A percentile compares a stretch with the other conserved stretches of the same genome.
These are phyloP conservation scores for Todiramphus saurophagus DNA, from an alignment of 2,113 vertebrate species.

Conservation along the genomic window DNA sequence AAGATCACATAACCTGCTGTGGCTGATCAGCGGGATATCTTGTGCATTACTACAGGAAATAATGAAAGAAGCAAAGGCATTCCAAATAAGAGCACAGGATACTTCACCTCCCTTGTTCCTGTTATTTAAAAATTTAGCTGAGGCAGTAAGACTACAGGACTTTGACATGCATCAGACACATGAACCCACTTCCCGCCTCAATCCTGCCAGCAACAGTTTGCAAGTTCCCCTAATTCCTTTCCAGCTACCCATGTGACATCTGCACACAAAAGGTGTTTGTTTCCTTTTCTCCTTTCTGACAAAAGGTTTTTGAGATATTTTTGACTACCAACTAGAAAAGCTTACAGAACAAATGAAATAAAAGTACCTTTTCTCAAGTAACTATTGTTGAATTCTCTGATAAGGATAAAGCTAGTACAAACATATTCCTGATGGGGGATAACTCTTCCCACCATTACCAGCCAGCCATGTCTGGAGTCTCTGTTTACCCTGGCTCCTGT, in stretches of 20 bases:
- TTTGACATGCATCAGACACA: background rate
- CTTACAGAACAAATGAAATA: slow-evolving; percentile 35
- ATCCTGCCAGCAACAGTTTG: background rate
- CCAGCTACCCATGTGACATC: background rate
- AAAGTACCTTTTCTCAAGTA: background rate
- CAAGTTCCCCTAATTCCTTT: background rate
- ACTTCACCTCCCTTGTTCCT: slow-evolving; percentile 12
- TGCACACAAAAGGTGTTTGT: background rate
- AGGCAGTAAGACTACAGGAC: background rate
- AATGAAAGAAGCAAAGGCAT: background rate
- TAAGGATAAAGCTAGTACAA: slow-evolving; percentile 18
- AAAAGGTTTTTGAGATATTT: slow-evolving; percentile 15
- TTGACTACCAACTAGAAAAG: background rate
- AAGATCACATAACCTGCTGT: slow-evolving; percentile 9
- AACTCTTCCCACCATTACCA: background rate
- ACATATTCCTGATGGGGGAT: background rate
- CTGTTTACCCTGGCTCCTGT: slow-evolving; percentile 12
- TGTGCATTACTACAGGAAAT: slow-evolving; percentile 30
- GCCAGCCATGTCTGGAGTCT: background rate
- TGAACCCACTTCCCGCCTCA: background rate
- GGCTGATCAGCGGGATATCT: slow-evolving; percentile 43
- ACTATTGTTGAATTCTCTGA: background rate
- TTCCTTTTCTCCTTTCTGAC: background rate
- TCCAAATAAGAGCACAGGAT: slow-evolving; percentile 20
- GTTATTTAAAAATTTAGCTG: slow-evolving; percentile 48